Evolutionary conservation across 2,888 invertebrate species (phyloP).

Genomic region (Lochmaea capreae): DNA sequence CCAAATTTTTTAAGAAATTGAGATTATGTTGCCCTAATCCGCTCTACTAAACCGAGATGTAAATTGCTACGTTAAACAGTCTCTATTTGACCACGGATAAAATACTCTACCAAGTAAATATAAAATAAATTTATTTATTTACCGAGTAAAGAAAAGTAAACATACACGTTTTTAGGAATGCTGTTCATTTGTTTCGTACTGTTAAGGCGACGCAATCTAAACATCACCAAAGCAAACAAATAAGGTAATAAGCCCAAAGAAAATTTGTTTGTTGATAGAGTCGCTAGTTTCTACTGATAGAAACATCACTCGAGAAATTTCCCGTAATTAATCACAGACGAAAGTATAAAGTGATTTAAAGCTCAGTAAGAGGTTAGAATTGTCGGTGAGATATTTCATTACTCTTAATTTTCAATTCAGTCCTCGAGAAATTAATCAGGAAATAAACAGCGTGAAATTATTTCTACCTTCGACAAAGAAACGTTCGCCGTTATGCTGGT

Average conservation of each 20-base stretch:
- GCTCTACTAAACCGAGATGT: conserved; percentile 29
- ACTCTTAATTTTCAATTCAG: neutral
- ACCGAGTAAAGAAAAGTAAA: conserved; percentile 36
- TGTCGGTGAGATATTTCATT: conserved; percentile 8
- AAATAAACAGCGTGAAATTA: conserved; percentile 6
- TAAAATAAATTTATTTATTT: conserved; percentile 47
- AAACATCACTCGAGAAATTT: conserved; percentile 22
- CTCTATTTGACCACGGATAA: conserved; percentile 43
- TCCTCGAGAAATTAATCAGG: neutral
- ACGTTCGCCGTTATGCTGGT: neutral
- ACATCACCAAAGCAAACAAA: conserved; percentile 25
- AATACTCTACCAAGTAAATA: conserved; percentile 42
- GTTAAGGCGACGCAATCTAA: conserved; percentile 29
- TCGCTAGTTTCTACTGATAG: conserved; percentile 24
- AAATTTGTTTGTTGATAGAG: conserved; percentile 33
- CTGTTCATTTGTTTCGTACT: conserved; percentile 39
- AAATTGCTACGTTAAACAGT: conserved; percentile 43
- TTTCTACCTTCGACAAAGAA: neutral
- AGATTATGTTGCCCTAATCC: neutral
- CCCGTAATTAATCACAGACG: neutral
- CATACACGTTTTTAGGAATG: conserved; percentile 37
- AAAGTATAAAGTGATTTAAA: neutral
- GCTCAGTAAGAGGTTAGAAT: neutral
- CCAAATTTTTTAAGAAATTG: neutral
- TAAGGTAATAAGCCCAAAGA: conserved; percentile 28